A percentile compares a stretch with the other conserved stretches of the same genome.
These are phyloP conservation scores for Cinclus mexicanus DNA, from an alignment of 2,113 vertebrate species.

Conservation along the genomic window DNA sequence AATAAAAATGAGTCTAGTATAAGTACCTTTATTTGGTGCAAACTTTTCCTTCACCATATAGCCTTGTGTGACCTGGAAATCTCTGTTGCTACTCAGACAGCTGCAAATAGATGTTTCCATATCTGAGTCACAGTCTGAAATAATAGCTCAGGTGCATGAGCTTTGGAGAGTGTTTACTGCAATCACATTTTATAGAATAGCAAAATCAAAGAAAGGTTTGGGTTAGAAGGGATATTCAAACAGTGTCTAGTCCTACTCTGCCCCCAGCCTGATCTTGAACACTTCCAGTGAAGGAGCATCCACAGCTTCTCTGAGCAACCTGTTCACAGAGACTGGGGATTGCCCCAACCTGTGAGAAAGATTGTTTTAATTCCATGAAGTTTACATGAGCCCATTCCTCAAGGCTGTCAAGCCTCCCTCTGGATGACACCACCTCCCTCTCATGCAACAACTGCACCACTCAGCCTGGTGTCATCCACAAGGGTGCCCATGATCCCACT, in stretches of 20 bases:
- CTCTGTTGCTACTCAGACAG: background rate
- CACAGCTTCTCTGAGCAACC: background rate
- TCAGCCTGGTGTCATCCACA: background rate
- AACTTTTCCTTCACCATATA: background rate
- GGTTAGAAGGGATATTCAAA: background rate
- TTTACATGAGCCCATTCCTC: background rate
- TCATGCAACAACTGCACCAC: background rate
- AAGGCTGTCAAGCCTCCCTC: background rate
- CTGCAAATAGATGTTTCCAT: background rate
- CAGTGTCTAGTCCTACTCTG: background rate
- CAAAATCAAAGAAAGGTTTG: background rate
- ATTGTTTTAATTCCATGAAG: background rate
- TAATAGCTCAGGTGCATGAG: background rate
- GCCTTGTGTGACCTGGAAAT: background rate
- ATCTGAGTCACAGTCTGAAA: background rate
- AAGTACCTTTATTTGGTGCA: background rate
- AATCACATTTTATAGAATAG: background rate
- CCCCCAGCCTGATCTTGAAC: background rate
- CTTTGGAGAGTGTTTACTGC: background rate
- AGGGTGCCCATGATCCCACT: background rate
- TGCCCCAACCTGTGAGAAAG: fast-evolving
- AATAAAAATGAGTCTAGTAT: background rate
- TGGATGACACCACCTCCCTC: background rate
- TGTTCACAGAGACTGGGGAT: background rate
- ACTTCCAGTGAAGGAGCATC: background rate